Conservation (phyloP, 2,113 vertebrate genomes). For the Panurus biarmicus region DNA sequence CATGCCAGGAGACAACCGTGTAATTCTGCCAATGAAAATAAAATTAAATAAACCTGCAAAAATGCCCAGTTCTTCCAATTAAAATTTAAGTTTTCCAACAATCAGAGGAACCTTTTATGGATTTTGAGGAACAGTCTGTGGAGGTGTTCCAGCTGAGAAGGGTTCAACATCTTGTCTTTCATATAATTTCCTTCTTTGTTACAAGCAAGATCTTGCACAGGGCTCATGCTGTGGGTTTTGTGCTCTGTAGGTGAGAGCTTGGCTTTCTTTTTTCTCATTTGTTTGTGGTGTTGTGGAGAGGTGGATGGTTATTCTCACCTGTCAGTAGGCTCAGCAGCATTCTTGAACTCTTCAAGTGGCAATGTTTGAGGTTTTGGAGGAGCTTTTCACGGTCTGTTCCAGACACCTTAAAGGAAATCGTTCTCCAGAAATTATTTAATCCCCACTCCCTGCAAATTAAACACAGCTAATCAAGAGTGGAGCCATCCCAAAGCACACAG, state of each 20-base stretch:
- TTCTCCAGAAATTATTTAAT: neutral
- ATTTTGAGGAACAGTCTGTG: neutral
- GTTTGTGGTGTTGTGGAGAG: neutral
- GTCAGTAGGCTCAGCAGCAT: neutral
- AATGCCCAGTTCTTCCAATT: neutral
- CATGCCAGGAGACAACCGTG: conserved; percentile 21
- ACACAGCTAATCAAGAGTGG: neutral
- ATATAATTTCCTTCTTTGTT: neutral
- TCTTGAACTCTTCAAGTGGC: neutral
- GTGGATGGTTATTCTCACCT: neutral
- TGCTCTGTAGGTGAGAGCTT: neutral
- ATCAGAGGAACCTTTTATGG: neutral
- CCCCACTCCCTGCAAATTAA: neutral
- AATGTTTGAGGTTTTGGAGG: neutral
- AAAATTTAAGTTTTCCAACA: neutral
- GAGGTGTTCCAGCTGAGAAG: neutral
- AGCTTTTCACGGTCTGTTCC: neutral
- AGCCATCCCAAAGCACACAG: neutral
- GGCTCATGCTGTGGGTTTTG: neutral
- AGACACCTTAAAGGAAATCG: neutral
- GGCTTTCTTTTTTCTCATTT: neutral
- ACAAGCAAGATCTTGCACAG: neutral
- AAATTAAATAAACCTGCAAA: neutral
- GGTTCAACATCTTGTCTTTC: neutral
- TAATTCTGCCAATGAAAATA: neutral